Conservation (phyloP, 1,140 invertebrate species). For the Sycophila sp. region DNA sequence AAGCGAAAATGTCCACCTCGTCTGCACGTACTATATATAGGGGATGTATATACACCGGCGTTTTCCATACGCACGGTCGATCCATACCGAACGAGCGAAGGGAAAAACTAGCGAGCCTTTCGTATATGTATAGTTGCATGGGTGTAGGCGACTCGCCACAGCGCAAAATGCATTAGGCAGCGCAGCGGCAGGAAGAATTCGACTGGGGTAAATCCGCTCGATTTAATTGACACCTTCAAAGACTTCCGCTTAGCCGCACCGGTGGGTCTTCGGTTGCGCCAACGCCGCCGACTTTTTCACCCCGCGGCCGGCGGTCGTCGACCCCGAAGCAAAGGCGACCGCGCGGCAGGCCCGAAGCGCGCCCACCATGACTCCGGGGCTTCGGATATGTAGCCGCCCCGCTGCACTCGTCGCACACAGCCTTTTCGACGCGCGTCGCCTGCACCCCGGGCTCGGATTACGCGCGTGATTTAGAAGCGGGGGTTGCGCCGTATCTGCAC, state of each 20-base stretch:
- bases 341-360: neutral
- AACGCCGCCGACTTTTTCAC: constrained; percentile 31
- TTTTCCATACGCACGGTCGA: no score
- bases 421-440: no score
- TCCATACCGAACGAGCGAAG: neutral
- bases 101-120: neutral
- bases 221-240: constrained; percentile 55
- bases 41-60: no score
- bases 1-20: neutral
- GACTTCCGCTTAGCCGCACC: constrained; percentile 57
- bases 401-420: no score
- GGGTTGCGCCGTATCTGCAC: no score
- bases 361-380: no score
- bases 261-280: constrained; percentile 52
- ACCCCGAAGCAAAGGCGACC: constrained; percentile 25
- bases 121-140: neutral
- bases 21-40: no score
- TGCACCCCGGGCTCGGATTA: no score
- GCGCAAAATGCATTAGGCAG: no score
- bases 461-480: no score
- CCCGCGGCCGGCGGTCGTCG: constrained; percentile 45
- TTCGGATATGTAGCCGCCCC: no score
- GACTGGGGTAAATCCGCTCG: constrained; percentile 42
- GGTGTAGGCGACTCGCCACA: neutral
- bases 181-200: no score